These are phyloP conservation scores for Pseudochaenichthys georgianus DNA, from an alignment of 2,797 vertebrate genomes.

Conservation along the genomic window DNA sequence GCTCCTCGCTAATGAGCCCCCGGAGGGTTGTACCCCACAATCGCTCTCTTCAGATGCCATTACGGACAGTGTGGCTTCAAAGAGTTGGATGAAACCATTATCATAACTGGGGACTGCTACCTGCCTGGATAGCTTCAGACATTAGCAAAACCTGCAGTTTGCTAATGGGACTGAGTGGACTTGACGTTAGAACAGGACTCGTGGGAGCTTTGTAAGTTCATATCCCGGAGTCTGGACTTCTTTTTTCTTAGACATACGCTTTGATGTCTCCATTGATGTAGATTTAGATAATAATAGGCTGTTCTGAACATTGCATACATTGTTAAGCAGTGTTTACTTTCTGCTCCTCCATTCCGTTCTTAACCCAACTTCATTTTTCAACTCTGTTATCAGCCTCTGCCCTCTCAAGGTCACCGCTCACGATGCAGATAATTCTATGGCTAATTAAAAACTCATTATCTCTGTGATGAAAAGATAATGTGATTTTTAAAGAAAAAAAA, in stretches of 20 bases:
- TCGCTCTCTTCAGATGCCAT: conserved; percentile 75
- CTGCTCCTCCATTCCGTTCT: conserved; percentile 41
- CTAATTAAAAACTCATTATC: conserved; percentile 78
- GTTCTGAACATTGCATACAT: conserved; percentile 36
- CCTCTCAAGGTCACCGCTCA: conserved; percentile 68
- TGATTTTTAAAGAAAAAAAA: conserved; percentile 38
- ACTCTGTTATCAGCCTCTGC: conserved; percentile 50
- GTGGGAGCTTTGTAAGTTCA: conserved; percentile 62
- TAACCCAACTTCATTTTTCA: conserved; percentile 49
- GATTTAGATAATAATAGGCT: conserved; percentile 56
- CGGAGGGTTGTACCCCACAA: conserved; percentile 67
- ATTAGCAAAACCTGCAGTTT: conserved; percentile 64
- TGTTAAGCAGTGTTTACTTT: conserved; percentile 70
- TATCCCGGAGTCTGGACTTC: conserved; percentile 57
- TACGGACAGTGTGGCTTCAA: conserved; percentile 74
- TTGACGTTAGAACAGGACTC: conserved; percentile 48
- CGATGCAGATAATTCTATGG: conserved; percentile 58
- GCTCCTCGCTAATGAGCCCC: conserved; percentile 80
- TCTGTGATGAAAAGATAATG: conserved; percentile 63
- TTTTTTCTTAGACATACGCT: conserved; percentile 56
- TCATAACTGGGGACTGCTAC: conserved; percentile 69
- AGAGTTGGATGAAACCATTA: conserved; percentile 67
- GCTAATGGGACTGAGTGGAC: conserved; percentile 69
- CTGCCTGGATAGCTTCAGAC: conserved; percentile 65
- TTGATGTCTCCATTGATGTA: conserved; percentile 73